Evolutionary conservation across 2,797 vertebrate genomes (phyloP), one percentile per base, ranked within the genome.

Genomic region (Anguilla marmorata): DNA sequence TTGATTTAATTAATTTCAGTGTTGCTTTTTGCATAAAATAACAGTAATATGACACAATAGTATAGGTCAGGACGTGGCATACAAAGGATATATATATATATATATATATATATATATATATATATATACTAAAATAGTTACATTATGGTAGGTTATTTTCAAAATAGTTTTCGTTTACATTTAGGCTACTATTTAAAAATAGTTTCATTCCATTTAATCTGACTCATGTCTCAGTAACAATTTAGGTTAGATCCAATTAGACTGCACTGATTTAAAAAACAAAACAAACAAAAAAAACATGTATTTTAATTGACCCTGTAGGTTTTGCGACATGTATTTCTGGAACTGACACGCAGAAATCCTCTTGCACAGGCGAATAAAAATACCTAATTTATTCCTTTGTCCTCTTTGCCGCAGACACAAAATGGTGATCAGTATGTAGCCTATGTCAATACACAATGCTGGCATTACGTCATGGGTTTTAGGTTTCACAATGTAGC

Each of bases 381-480:
- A 82, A 76, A 88, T 52, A 45, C 2, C 52, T 84, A 88, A 86
- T 56, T 33, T 88, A 86, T 86, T 74, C 80, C 85, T 89, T 89
- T 89, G 88, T 89, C 88, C 85, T 89, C 60, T 45, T 76, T 86
- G 88, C 88, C 60, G 79, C 88, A 89, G 85, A 72, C 37, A 86
- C 88, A 86, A 89, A 84, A 89, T 86, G 88, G 88, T 89, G 85
- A 85, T 88, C 84, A 79, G 87, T 88, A 85, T 85, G 87, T 85
- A 45, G 37, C 19, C 79, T 82, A 86, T 83, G 88, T 85, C 85
- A 86, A 82, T 74, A 88, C 74, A 83, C 72, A 63, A 9, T 82
- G 33, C 76, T 86, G 37, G 27, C 72, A 83, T 86, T 86, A 84
- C 88, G 88, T 86, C 88, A 89, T 85, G 7, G 66, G 74, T 33